phyloP scores from a whole-genome alignment of 2,797 vertebrate species.

The Ptychobarbus kaznakovi region DNA sequence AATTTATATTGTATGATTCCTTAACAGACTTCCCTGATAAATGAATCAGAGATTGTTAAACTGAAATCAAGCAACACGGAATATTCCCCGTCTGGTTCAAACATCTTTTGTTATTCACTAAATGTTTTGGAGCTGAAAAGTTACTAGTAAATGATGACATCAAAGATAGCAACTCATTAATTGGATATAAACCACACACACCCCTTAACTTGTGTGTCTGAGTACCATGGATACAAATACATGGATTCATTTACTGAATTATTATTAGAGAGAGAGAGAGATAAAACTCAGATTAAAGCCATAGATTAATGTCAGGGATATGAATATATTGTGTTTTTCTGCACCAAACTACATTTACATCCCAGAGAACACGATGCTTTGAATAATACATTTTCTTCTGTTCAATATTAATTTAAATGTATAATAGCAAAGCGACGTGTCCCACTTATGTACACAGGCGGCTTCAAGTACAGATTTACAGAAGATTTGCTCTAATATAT shows the following conservation, averaged over 20 bases:
- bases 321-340: conserved; percentile 1
- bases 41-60: conserved; percentile 14
- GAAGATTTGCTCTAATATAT: conserved; percentile 30
- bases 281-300: conserved; percentile 13
- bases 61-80: conserved; percentile 21
- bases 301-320: conserved; percentile 40
- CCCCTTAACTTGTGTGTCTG: conserved; percentile 8
- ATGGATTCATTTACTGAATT: not conserved
- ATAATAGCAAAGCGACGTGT: conserved; percentile 1
- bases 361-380: conserved; percentile 10
- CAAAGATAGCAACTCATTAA: conserved; percentile 25
- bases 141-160: conserved; percentile 27
- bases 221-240: not conserved
- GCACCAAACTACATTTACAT: not conserved
- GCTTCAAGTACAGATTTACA: conserved; percentile 35
- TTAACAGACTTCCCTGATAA: conserved; percentile 22
- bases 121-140: conserved; percentile 1
- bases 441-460: conserved; percentile 33
- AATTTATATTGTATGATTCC: conserved; percentile 35
- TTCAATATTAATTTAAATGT: conserved; percentile 40
- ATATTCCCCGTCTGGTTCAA: conserved; percentile 9
- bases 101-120: conserved; percentile 6
- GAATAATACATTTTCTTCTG: conserved; percentile 31
- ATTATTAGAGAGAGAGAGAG: conserved; percentile 2
- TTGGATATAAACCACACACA: conserved; percentile 1